phyloP scores from a whole-genome alignment of 2,888 invertebrate species.

The Rotaria magnacalcarata region DNA sequence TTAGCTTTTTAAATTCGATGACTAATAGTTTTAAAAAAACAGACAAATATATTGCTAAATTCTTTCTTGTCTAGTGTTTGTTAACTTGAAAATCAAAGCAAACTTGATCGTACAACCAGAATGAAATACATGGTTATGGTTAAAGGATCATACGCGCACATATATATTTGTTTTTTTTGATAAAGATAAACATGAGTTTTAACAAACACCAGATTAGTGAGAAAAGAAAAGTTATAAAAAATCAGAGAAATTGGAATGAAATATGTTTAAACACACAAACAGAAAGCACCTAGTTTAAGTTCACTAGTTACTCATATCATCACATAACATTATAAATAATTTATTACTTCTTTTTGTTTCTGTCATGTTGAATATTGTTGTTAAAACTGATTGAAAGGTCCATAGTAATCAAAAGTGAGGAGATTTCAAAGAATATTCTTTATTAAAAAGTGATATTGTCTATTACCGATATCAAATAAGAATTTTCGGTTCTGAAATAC shows the following conservation, averaged over 20 bases:
- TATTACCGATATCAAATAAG: slow-evolving; percentile 72
- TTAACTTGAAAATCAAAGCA: not conserved
- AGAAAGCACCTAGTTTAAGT: not conserved
- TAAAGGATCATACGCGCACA: not conserved
- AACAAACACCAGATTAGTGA: not conserved
- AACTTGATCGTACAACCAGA: not conserved
- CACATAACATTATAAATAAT: not conserved
- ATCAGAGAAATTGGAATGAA: not conserved
- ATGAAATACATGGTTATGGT: not conserved
- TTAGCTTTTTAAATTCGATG: no score
- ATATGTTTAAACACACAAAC: not conserved
- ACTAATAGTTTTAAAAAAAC: no score
- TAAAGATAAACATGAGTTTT: not conserved
- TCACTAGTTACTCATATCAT: not conserved
- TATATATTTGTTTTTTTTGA: not conserved
- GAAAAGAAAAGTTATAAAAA: not conserved
- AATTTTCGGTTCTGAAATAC: slow-evolving; percentile 92
- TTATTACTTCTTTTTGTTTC: no score
- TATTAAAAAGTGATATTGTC: no score
- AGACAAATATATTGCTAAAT: no score
- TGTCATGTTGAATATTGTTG: not conserved
- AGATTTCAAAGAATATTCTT: not conserved
- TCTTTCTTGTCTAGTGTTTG: not conserved
- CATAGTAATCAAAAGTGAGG: not conserved
- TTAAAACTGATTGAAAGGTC: not conserved